Evolutionary conservation across 1,140 invertebrate genomes (phyloP), one percentile per base, ranked within the genome.

Genomic region (Drosophila hydei): DNA sequence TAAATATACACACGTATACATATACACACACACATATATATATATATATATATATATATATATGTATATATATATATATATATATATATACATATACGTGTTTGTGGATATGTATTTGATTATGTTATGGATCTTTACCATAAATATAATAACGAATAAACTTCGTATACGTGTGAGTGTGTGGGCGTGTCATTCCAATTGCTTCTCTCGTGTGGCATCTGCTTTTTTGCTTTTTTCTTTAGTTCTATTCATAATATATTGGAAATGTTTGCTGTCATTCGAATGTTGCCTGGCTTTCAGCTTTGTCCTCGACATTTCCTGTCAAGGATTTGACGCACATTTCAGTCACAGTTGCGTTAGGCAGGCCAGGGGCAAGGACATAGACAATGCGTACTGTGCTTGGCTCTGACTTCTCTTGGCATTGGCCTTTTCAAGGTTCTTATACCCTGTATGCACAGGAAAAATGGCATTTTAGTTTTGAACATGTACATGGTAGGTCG

Each of bases 301-400:
- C 14, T 27, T 69, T 79, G 77, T 79, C 72, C 80, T 80, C 69
- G 77, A 65, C 76, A 73, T 67, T 84, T 72, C 59, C 72, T 61
- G 80, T 77, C 77, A 70, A 73, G 80, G 81, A 80, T 67, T 67
- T 80, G 73, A 80, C 69, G 80, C 79, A 75, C 62, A 65, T 50
- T 54, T 36, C 64, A 56, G 52, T 58, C 25, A n/a, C n/a, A 52
- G 14, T 14, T 27, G 47, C 6, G 2, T 23, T 25, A n/a, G 47
- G 7, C 6, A 12, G 45, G 45, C 1, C 11, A 12, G 21, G 19
- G 21, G 11, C 19, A n/a, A 12, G 4, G 4, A 50, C 19, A 23
- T 9, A 6, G 5, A 21, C 21, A 51, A 51, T 51, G 48, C 25
- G 23, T 4, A 14, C 25, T 51, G 1, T 16, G 9, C 3, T 18